These are phyloP conservation scores for Ectropis crepuscularia DNA, from an alignment of 2,888 invertebrate species.

Conservation along the genomic window DNA sequence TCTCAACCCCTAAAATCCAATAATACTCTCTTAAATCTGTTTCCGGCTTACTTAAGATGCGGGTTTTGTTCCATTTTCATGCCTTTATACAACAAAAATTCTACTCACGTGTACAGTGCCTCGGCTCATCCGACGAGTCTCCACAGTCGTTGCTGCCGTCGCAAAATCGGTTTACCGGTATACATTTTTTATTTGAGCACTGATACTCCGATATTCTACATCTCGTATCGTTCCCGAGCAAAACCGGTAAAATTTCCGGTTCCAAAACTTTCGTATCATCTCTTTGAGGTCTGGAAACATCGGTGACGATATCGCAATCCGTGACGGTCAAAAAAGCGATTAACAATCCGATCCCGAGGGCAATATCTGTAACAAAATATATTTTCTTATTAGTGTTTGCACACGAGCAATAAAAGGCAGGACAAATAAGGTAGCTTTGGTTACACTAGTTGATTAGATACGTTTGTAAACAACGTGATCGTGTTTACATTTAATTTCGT, in stretches of 20 bases:
- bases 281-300: slow-evolving; percentile 52
- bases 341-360: slow-evolving; percentile 55
- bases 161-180: slow-evolving; percentile 90
- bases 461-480: slow-evolving; percentile 54
- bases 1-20: slow-evolving; percentile 5
- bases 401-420: slow-evolving; percentile 28
- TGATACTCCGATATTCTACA: slow-evolving; percentile 88
- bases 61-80: slow-evolving; percentile 14
- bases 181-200: slow-evolving; percentile 88
- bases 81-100: slow-evolving; percentile 17
- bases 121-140: slow-evolving; percentile 91
- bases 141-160: slow-evolving; percentile 92
- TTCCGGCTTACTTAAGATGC: slow-evolving; percentile 14
- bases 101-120: slow-evolving; percentile 92
- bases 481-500: slow-evolving; percentile 66
- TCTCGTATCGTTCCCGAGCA: slow-evolving; percentile 76
- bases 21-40: slow-evolving; percentile 13
- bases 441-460: slow-evolving; percentile 60
- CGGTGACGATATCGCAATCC: slow-evolving; percentile 68
- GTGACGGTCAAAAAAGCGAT: slow-evolving; percentile 63
- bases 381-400: slow-evolving; percentile 33
- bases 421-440: slow-evolving; percentile 44
- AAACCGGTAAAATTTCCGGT: slow-evolving; percentile 71
- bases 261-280: slow-evolving; percentile 65
- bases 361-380: slow-evolving; percentile 71